Evolutionary conservation across 2,888 invertebrate genomes (phyloP), one percentile per base, ranked within the genome.

Genomic region (Empis stercorea): DNA sequence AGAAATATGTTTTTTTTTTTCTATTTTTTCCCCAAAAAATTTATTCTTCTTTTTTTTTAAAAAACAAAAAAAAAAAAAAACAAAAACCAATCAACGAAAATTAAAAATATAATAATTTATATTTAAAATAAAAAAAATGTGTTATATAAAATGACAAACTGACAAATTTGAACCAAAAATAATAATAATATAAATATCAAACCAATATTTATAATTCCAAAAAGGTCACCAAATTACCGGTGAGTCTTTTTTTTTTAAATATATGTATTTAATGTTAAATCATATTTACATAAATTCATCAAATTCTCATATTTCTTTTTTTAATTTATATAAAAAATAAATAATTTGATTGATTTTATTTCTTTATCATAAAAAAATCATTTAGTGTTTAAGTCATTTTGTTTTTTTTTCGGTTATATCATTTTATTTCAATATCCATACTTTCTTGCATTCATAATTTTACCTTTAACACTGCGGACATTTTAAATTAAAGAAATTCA

Each of bases 171-270:
- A 20, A 20, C 20, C 23, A 27, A 27, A 27, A 27, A 27, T 6
- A 27, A 30, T 20, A 15, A n/a, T 23, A 15, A 30, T 16, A 50
- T 43, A 46, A 52, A 50, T 54, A 54, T 50, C 48, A 48, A 54
- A 51, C 51, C 58, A 58, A 57, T 57, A 55, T 59, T 60, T 60
- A 59, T 60, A 39, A 15, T 16, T 17, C 34, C 20, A 47, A 45
- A 59, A 61, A 66, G 66, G 66, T 64, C 65, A 66, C 63, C 67
- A 66, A 63, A 59, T 61, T 56, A 60, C 64, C 64, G 66, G 66
- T 66, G 67, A 66, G 66, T 66, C 63, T 62, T n/a, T n/a, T 2
- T n/a, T n/a, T n/a, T n/a, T n/a, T n/a, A n/a, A n/a, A n/a, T n/a
- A 34, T 13, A n/a, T 34, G 13, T 34, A n/a, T 34, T n/a, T 13